Base-by-base conservation (phyloP, 2,888 invertebrate species). In the Carcina quercana region DNA sequence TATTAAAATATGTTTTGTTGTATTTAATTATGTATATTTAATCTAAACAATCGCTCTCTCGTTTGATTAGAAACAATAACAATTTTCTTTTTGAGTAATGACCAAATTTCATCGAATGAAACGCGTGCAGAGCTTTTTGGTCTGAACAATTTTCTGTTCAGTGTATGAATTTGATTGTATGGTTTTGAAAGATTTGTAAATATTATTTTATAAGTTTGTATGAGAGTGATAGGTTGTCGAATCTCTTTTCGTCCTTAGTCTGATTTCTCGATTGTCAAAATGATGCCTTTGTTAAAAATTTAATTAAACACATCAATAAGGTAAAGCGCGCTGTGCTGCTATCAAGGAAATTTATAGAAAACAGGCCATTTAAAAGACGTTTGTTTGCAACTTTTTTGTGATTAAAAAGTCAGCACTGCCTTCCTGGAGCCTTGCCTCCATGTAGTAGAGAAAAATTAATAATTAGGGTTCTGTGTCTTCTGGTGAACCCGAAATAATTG, bases 11-110 rank as follows among this genome's bases (percentile, higher is more conserved):
- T 76, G 68, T 80, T 76, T 62, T 76, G 68, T 80, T 76, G 70
- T 80, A 80, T 80, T 80, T 79, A 78, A 79, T 71, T 70, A 70
- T 78, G 76, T 75, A 67, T 80, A 79, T 76, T 67, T 70, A 71
- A 75, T 66, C 65, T 71, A 70, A 79, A 71, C 78, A 60, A 75
- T 60, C 69, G 82, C 82, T 83, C 82, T 83, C 82, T 83, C 70
- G 68, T n/a, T n/a, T 71, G 72, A 71, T 71, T 73, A 67, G 70
- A 63, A 64, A 61, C 66, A 67, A 64, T 65, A 60, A 71, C 65
- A 62, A 29, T 66, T 59, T 59, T 59, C 63, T 59, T 61, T 50
- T n/a, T n/a, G n/a, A n/a, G n/a, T n/a, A 62, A 54, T 59, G 53
- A 60, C 58, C 57, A 58, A 59, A 48, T 61, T 8, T 24, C 36